Conservation (phyloP, 92 coral and sea anemone species). For the Ricordea florida region DNA sequence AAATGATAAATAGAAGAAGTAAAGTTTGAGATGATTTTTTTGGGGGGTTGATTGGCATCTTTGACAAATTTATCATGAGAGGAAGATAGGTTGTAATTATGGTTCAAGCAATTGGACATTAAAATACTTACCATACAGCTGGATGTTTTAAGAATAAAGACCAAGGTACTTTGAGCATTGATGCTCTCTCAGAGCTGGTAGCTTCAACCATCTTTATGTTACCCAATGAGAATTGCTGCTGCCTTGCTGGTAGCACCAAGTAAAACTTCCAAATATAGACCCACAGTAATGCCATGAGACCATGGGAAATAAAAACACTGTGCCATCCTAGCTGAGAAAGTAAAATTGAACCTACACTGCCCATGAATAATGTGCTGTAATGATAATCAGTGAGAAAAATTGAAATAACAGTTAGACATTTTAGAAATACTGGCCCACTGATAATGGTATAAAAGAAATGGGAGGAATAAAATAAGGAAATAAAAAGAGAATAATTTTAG, state of each 20-base stretch:
- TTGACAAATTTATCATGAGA: too few species aligned
- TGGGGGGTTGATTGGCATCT: too few species aligned
- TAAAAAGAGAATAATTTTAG: too few species aligned
- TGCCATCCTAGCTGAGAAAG: slow-evolving; percentile 85
- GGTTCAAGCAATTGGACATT: too few species aligned
- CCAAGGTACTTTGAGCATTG: slow-evolving; percentile 73
- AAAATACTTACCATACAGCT: slow-evolving; percentile 86
- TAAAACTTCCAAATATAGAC: slow-evolving; percentile 72
- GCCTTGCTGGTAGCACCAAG: slow-evolving; percentile 40
- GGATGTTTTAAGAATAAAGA: slow-evolving; percentile 69
- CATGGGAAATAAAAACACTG: slow-evolving; percentile 82
- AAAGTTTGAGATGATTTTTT: too few species aligned
- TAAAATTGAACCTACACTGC: slow-evolving; percentile 90
- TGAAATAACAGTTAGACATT: neutral
- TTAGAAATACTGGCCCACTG: too few species aligned
- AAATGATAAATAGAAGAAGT: too few species aligned
- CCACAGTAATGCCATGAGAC: slow-evolving; percentile 80
- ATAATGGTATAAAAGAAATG: too few species aligned
- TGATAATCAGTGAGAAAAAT: neutral
- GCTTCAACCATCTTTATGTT: slow-evolving; percentile 66
- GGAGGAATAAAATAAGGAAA: too few species aligned
- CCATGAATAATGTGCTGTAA: slow-evolving; percentile 74
- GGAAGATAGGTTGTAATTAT: too few species aligned
- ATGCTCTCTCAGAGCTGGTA: slow-evolving; percentile 21
- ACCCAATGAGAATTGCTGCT: slow-evolving; percentile 57